Conservation (phyloP, 2,113 vertebrate species). For the Corydoras maculifer region DNA sequence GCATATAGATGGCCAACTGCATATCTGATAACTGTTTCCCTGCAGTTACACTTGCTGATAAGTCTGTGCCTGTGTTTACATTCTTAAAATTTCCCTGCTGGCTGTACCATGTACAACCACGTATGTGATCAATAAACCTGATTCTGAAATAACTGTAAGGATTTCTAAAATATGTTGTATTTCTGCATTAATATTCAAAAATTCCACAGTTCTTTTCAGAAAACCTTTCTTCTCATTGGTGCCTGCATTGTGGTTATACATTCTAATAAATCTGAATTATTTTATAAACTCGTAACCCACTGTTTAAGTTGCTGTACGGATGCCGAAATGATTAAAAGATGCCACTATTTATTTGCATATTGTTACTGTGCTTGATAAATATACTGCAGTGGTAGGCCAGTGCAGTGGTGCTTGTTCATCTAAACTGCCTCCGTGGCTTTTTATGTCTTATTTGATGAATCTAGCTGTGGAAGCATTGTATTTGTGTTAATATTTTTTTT, state of each 20-base stretch:
- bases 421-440: not conserved
- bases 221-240: not conserved
- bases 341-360: constrained; percentile 15
- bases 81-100: too few species aligned
- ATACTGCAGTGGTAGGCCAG: constrained; percentile 6
- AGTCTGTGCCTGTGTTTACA: too few species aligned
- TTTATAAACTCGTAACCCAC: not conserved
- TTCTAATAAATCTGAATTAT: not conserved
- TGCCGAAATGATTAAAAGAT: constrained; percentile 9
- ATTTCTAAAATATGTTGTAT: too few species aligned
- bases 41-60: too few species aligned
- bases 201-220: not conserved
- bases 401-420: not conserved
- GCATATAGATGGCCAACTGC: too few species aligned
- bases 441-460: constrained; percentile 9
- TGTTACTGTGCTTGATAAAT: constrained; percentile 22
- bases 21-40: too few species aligned
- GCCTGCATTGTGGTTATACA: not conserved
- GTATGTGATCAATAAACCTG: too few species aligned
- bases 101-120: too few species aligned
- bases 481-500: constrained; percentile 18
- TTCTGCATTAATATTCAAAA: not conserved
- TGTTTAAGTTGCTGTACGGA: not conserved
- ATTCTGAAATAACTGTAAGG: too few species aligned
- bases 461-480: not conserved